Percentiles rank a stretch among this genome's conserved stretches.
phyloP scores from a whole-genome alignment of 2,797 vertebrate genomes.

The Prunella strophiata region DNA sequence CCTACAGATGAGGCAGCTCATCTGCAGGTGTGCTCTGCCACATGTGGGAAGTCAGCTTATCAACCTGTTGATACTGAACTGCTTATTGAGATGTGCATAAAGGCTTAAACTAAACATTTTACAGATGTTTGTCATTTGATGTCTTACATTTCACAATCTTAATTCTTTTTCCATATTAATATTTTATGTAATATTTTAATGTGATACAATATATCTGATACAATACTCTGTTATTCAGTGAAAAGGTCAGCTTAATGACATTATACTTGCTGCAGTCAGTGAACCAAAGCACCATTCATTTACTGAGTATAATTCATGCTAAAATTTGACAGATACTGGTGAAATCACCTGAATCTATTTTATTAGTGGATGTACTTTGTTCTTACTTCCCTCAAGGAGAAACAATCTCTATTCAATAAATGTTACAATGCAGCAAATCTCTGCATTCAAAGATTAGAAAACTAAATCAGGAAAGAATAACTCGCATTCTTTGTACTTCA shows the following conservation, averaged over 20 bases:
- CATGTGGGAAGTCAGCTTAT: background rate
- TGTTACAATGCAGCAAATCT: background rate
- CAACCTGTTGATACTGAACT: background rate
- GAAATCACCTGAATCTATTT: background rate
- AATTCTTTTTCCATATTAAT: background rate
- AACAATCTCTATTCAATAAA: background rate
- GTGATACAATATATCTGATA: background rate
- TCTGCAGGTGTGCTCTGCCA: background rate
- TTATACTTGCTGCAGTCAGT: background rate
- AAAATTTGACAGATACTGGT: background rate
- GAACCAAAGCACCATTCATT: background rate
- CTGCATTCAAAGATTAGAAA: background rate
- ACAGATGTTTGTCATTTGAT: background rate
- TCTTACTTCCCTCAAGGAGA: background rate
- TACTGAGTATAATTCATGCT: background rate
- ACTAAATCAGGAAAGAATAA: background rate
- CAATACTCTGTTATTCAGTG: background rate
- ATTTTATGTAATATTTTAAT: background rate
- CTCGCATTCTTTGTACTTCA: background rate
- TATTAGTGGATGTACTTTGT: background rate
- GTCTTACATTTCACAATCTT: background rate
- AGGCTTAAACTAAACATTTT: background rate
- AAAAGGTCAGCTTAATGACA: background rate
- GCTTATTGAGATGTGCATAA: background rate
- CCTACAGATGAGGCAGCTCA: background rate